Evolutionary conservation across 2,113 vertebrate genomes (phyloP).

Genomic region (Haplochromis burtoni): DNA sequence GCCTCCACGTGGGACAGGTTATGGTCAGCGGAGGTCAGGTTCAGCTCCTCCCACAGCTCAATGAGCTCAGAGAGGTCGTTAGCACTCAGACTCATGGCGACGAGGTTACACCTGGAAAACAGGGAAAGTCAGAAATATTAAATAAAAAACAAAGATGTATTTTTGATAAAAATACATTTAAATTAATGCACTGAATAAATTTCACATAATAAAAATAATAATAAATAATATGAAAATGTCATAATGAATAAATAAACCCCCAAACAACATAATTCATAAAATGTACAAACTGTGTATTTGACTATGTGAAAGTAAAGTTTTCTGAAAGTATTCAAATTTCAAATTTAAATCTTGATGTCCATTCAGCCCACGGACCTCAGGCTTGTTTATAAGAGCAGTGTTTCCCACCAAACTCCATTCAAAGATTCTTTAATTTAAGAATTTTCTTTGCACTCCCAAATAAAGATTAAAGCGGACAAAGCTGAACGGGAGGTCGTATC

Average conservation of each 20-base stretch:
- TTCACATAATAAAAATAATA: neutral
- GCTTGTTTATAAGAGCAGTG: neutral
- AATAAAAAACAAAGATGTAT: neutral
- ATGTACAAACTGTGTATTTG: neutral
- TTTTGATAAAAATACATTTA: neutral
- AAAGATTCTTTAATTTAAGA: neutral
- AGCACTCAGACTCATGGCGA: conserved; percentile 43
- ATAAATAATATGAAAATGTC: neutral
- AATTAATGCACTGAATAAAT: neutral
- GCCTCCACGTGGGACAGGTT: conserved; percentile 76
- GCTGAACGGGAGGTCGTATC: neutral
- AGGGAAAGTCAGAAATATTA: neutral
- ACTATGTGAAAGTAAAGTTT: neutral
- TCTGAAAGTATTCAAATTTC: neutral
- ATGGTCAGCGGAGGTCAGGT: conserved; percentile 65
- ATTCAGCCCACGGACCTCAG: neutral
- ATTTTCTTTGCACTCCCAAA: neutral
- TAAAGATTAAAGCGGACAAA: neutral
- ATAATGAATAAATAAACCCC: neutral
- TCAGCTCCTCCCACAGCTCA: conserved; percentile 75
- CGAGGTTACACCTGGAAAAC: neutral
- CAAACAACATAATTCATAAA: neutral
- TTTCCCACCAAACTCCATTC: neutral
- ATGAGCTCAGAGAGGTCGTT: conserved; percentile 62
- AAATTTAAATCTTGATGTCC: neutral